phyloP scores from a whole-genome alignment of 1,140 invertebrate genomes.

The Bombus consobrinus region DNA sequence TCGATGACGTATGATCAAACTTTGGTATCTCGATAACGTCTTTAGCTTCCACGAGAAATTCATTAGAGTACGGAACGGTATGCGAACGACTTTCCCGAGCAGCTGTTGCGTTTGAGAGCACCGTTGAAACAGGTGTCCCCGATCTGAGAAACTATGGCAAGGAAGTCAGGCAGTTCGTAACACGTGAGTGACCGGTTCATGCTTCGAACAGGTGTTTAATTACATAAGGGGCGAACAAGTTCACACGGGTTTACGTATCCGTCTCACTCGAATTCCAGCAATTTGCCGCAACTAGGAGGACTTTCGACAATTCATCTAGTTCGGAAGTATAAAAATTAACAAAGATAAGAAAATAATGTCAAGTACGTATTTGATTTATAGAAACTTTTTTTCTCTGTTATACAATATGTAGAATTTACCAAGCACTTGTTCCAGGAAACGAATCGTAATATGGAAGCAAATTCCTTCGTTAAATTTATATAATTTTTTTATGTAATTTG shows the following conservation, averaged over 20 bases:
- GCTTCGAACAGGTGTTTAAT: constrained; percentile 42
- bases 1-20: background rate
- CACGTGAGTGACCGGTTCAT: constrained; percentile 42
- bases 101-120: constrained; percentile 15
- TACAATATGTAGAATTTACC: too few relatives aligned
- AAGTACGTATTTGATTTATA: too few relatives aligned
- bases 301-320: background rate
- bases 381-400: too few relatives aligned
- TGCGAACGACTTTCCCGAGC: constrained; percentile 1
- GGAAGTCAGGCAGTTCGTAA: constrained; percentile 45
- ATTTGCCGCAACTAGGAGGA: background rate
- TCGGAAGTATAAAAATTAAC: background rate
- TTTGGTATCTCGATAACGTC: background rate
- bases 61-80: background rate
- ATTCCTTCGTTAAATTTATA: too few relatives aligned
- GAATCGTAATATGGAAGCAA: background rate
- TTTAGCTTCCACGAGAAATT: background rate
- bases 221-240: constrained; percentile 29
- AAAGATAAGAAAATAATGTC: too few relatives aligned
- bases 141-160: constrained; percentile 32
- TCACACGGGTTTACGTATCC: constrained; percentile 9
- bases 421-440: too few relatives aligned
- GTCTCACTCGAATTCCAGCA: background rate
- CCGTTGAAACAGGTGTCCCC: constrained; percentile 43
- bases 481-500: background rate